Percentiles rank a stretch among this genome's conserved stretches.
Evolutionary conservation across 2,888 invertebrate species (phyloP).

Genomic region (Plagodis dolabraria): DNA sequence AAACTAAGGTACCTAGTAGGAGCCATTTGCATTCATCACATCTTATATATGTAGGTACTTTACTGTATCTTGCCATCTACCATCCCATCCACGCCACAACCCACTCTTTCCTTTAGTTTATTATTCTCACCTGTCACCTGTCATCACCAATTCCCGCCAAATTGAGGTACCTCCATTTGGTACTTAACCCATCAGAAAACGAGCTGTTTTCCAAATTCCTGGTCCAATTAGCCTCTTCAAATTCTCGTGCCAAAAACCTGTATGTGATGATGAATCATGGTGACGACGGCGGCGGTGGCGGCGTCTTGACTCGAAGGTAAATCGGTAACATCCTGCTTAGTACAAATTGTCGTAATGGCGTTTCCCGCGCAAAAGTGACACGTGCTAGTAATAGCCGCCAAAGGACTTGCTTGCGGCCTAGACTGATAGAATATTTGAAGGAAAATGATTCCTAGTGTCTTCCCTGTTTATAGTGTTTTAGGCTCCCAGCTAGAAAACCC

Average conservation of each 20-base stretch:
- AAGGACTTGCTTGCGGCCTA: constrained; percentile 1
- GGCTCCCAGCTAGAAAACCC: too few relatives aligned
- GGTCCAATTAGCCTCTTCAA: constrained; percentile 44
- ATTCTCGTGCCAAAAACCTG: constrained; percentile 57
- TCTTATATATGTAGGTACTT: background rate
- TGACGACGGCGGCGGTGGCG: constrained; percentile 6
- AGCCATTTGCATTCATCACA: too few relatives aligned
- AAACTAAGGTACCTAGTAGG: too few relatives aligned
- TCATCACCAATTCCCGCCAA: constrained; percentile 9
- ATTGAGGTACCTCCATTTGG: background rate
- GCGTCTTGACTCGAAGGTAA: constrained; percentile 47
- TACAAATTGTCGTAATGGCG: constrained; percentile 64
- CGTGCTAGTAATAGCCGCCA: constrained; percentile 42
- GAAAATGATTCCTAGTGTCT: background rate
- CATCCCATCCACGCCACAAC: background rate
- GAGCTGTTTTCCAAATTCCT: constrained; percentile 11
- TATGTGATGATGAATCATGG: constrained; percentile 34
- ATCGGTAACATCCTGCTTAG: constrained; percentile 74
- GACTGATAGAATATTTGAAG: background rate
- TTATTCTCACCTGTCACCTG: background rate
- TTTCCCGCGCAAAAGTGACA: constrained; percentile 71
- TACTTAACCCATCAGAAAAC: background rate
- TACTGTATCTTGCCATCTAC: background rate
- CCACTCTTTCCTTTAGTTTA: background rate
- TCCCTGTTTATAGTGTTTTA: too few relatives aligned